A percentile compares a stretch with the other conserved stretches of the same genome.
These are phyloP conservation scores for Heliconius charithonia DNA, from an alignment of 2,888 invertebrate genomes.

Conservation along the genomic window DNA sequence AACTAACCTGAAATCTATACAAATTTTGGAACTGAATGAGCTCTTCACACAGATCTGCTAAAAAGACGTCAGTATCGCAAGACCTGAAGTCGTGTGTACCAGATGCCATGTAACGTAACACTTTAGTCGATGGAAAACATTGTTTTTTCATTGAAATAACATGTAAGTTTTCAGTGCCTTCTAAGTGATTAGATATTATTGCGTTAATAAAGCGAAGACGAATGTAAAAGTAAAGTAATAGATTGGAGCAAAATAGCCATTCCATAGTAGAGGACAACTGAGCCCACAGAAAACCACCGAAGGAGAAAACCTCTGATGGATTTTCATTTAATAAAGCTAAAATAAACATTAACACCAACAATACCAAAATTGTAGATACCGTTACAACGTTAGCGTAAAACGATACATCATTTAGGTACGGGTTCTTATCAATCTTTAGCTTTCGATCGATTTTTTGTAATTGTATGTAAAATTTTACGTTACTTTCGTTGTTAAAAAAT, in stretches of 20 bases:
- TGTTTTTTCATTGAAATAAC: slow-evolving; percentile 32
- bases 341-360: slow-evolving; percentile 6
- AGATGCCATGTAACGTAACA: slow-evolving; percentile 54
- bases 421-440: slow-evolving; percentile 59
- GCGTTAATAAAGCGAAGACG: slow-evolving; percentile 62
- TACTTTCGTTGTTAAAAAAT: slow-evolving; percentile 59
- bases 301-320: slow-evolving; percentile 24
- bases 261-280: slow-evolving; percentile 58
- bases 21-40: slow-evolving; percentile 51
- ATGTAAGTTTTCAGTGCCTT: slow-evolving; percentile 33
- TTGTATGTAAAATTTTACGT: slow-evolving; percentile 59
- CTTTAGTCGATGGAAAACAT: slow-evolving; percentile 47
- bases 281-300: slow-evolving; percentile 45
- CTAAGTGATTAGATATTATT: slow-evolving; percentile 60
- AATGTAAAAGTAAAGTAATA: slow-evolving; percentile 57
- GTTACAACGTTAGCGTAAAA: slow-evolving; percentile 49
- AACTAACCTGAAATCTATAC: slow-evolving; percentile 51
- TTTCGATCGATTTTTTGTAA: slow-evolving; percentile 65
- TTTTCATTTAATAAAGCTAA: slow-evolving; percentile 40
- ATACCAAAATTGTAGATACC: slow-evolving; percentile 44
- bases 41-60: slow-evolving; percentile 52
- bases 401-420: slow-evolving; percentile 51
- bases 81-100: slow-evolving; percentile 55
- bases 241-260: slow-evolving; percentile 56
- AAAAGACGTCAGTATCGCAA: slow-evolving; percentile 50